Base-by-base conservation (phyloP, 2,888 invertebrate genomes). In the Eilema sororculum region DNA sequence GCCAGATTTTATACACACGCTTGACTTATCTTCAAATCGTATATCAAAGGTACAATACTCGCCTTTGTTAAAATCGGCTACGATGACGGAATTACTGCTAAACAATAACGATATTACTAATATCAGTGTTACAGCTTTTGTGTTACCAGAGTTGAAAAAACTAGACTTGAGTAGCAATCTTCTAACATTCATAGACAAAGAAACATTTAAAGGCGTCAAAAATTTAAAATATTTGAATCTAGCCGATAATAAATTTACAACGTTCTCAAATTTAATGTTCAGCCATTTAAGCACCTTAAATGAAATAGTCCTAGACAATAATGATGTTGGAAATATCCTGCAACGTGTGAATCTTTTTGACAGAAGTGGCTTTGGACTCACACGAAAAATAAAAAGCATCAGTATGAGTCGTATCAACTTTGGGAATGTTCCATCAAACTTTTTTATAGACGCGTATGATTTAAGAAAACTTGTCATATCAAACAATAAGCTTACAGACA, bases 401-500 rank as follows among this genome's bases (percentile, higher is more conserved):
- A 91, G 93, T 58, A 88, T 95, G 5, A 87, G 88, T 57, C 90
- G 91, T 0, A 86, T 94, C 4, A 83, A 87, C 56, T 77, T 95
- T 0, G 83, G 87, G 24, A 63, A 30, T 5, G 89, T 95, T 0
- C 90, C 91, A 1, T 91, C 93, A 13, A 92, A 94, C 69, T 94
- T 95, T 77, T 94, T 95, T 59, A 82, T 89, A 0, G 90, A 93
- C 67, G 92, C 92, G 0, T 95, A 93, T 79, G 92, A 95, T 77
- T 83, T 96, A 66, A 88, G 91, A 70, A 87, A 88, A 69, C 82
- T 96, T 0, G 87, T 89, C 0, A 87, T 96, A 66, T 90, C 96
- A 0, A 93, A 95, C 68, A 97, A 97, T 82, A 93, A 95, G 20
- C 87, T 97, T 3, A 87, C 83, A 0, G 89, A 89, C 6, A 87